These are phyloP conservation scores for Noctilio leporinus DNA, from an alignment of 2,113 vertebrate genomes.

Conservation along the genomic window DNA sequence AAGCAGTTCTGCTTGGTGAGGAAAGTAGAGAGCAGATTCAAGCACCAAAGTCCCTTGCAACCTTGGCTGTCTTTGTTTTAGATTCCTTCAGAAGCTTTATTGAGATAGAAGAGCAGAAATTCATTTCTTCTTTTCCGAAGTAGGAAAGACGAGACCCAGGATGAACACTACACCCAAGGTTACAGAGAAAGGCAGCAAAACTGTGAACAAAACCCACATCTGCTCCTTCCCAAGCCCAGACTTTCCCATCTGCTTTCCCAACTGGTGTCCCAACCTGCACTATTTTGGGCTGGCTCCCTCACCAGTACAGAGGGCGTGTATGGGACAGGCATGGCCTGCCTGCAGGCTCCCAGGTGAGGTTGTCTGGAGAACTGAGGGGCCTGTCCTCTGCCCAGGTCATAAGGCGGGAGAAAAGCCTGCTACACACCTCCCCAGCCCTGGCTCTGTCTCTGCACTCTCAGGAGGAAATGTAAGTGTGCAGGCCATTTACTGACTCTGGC, in stretches of 20 bases:
- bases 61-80: not conserved
- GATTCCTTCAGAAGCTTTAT: not conserved
- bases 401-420: not conserved
- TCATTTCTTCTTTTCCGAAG: not conserved
- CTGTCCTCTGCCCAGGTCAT: not conserved
- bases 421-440: not conserved
- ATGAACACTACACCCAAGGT: slow-evolving; percentile 1
- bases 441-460: not conserved
- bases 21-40: not conserved
- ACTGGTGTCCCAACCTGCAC: not conserved
- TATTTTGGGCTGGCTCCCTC: slow-evolving; percentile 31
- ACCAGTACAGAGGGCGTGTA: not conserved
- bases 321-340: not conserved
- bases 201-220: slow-evolving; percentile 12
- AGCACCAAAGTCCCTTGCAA: not conserved
- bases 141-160: not conserved
- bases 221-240: slow-evolving; percentile 26
- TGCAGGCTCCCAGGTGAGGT: not conserved
- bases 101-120: not conserved
- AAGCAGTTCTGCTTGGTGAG: not conserved
- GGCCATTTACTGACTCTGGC: not conserved
- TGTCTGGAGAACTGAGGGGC: not conserved
- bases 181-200: not conserved
- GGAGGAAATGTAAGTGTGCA: not conserved
- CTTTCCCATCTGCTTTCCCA: slow-evolving; percentile 57